A percentile compares a stretch with the other conserved stretches of the same genome.
These are phyloP conservation scores for Poecilus cupreus DNA, from an alignment of 2,888 invertebrate species.

Conservation along the genomic window DNA sequence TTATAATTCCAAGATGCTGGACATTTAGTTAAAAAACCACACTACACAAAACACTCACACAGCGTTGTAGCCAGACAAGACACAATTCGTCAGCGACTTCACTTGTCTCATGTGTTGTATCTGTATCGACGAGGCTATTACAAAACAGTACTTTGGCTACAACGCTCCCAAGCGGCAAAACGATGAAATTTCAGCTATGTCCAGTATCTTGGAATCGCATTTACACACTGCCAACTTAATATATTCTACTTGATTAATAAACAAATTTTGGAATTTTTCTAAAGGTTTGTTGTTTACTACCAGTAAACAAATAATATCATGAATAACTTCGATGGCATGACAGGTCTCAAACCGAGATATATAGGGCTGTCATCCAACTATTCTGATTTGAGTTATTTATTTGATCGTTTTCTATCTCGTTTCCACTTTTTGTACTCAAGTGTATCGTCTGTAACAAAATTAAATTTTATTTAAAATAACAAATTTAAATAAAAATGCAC, in stretches of 20 bases:
- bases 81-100: conserved; percentile 50
- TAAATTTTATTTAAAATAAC: not conserved
- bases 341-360: too few species aligned
- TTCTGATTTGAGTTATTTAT: too few species aligned
- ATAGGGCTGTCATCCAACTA: too few species aligned
- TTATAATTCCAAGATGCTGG: conserved; percentile 1
- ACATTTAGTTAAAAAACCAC: conserved; percentile 40
- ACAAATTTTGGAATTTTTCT: too few species aligned
- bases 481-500: too few species aligned
- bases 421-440: too few species aligned
- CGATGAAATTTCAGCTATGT: not conserved
- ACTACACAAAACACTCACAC: conserved; percentile 50
- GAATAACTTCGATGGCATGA: too few species aligned
- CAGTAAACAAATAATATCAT: not conserved
- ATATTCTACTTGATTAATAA: too few species aligned
- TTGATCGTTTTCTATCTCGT: too few species aligned
- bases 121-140: conserved; percentile 48
- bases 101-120: conserved; percentile 32
- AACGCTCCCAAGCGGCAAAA: conserved; percentile 20
- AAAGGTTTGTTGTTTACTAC: too few species aligned
- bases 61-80: conserved; percentile 29
- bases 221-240: too few species aligned
- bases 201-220: not conserved
- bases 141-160: conserved; percentile 30
- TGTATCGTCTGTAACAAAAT: not conserved